Evolutionary conservation across 1,140 invertebrate species (phyloP), one percentile per base, ranked within the genome.

Genomic region (Drosophila littoralis): DNA sequence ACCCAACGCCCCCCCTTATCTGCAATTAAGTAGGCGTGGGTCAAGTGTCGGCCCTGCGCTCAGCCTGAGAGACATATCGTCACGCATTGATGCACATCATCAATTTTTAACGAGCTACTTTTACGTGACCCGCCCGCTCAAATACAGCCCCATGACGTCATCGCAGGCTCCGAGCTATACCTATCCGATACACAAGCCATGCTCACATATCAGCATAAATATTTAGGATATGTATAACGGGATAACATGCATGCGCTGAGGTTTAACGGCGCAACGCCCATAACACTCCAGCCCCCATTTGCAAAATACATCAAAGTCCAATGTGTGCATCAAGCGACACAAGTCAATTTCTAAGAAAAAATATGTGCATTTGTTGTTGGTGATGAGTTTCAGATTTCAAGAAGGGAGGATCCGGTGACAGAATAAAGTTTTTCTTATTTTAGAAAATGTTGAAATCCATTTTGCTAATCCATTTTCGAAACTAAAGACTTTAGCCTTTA

Each of bases 91-190:
- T 85, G 82, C 82, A 86, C 83, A 88, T 86, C 82, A 81, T 86
- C 83, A 86, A 88, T 88, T 88, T 88, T 86, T 82, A 88, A 86
- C 82, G 79, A 88, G 79, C 82, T 54, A 70, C 71, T 79, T 79
- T 70, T 86, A 86, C 83, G 83, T 86, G 82, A 76, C 72, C 72
- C 67, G 54, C 22, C 13, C 28, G 28, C 40, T 32, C 55, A 45
- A 43, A 8, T 40, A n/a, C 12, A 50, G 10, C 33, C 17, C 58
- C 22, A 33, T 85, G 79, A 79, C 81, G 81, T 85, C 82, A 81
- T 60, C 46, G 42, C 32, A 38, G 10, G 12, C 33, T 57, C 36
- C 5, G 17, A 50, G 45, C 46, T 73, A 33, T 58, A 40, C 40
- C 69, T 58, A 52, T 48, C 9, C n/a, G 5, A 57, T 35, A 61